phyloP scores from a whole-genome alignment of 1,140 invertebrate genomes.

The Augochlora pura region DNA sequence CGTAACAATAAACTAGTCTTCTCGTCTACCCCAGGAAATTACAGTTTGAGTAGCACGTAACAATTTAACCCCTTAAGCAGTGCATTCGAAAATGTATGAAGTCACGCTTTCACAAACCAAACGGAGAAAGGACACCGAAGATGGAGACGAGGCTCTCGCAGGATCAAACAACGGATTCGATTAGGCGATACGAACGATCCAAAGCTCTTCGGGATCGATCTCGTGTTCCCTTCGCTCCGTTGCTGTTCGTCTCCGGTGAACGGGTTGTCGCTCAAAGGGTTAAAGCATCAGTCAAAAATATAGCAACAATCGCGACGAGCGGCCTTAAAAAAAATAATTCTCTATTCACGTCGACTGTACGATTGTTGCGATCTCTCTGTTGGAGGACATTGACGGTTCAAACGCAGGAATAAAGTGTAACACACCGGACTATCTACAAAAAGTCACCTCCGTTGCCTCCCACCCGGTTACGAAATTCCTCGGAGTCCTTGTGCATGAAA shows the following conservation, averaged over 20 bases:
- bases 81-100: not conserved
- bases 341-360: not conserved
- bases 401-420: constrained; percentile 13
- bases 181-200: not conserved
- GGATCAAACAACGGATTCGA: not conserved
- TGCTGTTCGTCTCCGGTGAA: not conserved
- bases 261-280: constrained; percentile 4
- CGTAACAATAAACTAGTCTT: constrained; percentile 22
- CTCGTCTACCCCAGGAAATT: not conserved
- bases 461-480: too few relatives aligned
- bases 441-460: too few relatives aligned
- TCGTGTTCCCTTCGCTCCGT: not conserved
- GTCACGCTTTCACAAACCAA: not conserved
- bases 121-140: too few relatives aligned
- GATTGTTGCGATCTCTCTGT: constrained; percentile 17
- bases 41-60: not conserved
- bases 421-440: not conserved
- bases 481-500: too few relatives aligned
- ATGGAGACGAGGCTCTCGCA: too few relatives aligned
- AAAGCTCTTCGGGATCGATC: not conserved
- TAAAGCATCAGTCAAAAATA: constrained; percentile 7
- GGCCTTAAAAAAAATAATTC: constrained; percentile 21
- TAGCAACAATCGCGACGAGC: constrained; percentile 16
- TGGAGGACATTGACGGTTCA: constrained; percentile 26
- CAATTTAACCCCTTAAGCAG: constrained; percentile 14